phyloP scores from a whole-genome alignment of 2,113 vertebrate species.

The Centropristis striata region DNA sequence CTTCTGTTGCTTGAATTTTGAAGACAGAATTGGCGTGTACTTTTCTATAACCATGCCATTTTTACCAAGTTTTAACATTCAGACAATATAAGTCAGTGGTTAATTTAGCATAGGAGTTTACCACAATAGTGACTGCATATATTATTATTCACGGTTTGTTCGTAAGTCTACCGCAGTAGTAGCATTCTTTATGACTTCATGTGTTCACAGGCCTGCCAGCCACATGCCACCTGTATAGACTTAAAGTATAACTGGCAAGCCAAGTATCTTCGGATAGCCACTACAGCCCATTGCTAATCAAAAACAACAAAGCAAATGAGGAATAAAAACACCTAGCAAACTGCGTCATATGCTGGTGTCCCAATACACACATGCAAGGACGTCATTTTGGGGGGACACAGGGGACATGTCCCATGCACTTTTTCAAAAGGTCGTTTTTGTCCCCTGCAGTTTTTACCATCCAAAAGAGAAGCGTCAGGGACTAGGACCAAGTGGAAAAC shows the following conservation, averaged over 20 bases:
- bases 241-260: not conserved
- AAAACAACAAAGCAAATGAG: not conserved
- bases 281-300: not conserved
- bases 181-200: too few relatives aligned
- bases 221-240: not conserved
- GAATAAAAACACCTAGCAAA: not conserved
- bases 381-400: too few relatives aligned
- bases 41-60: not conserved
- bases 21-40: not conserved
- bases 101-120: not conserved
- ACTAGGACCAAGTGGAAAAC: too few relatives aligned
- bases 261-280: not conserved
- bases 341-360: slow-evolving; percentile 31
- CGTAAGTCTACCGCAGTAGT: too few relatives aligned
- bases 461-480: too few relatives aligned
- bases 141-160: not conserved
- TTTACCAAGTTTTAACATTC: not conserved
- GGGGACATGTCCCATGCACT: too few relatives aligned
- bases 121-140: not conserved
- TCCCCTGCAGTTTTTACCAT: too few relatives aligned
- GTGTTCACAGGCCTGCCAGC: not conserved
- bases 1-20: not conserved
- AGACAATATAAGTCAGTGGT: not conserved
- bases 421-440: too few relatives aligned
- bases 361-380: not conserved